These are phyloP conservation scores for Loris lydekkerianus DNA, from an alignment of 2,797 vertebrate species.

Conservation along the genomic window DNA sequence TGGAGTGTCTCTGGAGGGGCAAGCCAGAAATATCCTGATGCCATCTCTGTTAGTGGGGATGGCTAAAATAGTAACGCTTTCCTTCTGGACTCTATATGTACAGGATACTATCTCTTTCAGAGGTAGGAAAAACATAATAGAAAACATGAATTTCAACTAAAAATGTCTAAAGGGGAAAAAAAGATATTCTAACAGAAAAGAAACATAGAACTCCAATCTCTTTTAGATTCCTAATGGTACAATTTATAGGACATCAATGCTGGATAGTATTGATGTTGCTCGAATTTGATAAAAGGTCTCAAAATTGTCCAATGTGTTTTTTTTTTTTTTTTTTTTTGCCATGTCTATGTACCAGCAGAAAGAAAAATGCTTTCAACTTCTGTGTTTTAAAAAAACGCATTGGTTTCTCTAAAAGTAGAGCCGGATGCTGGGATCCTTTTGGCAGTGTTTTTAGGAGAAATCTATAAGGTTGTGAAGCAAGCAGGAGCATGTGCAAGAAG, in stretches of 20 bases:
- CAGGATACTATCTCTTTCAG: neutral
- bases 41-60: neutral
- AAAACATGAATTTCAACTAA: conserved; percentile 6
- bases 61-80: neutral
- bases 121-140: neutral
- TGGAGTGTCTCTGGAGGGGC: neutral
- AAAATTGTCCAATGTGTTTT: conserved; percentile 16
- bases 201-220: neutral
- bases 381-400: neutral
- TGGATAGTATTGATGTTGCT: neutral
- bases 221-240: conserved; percentile 21
- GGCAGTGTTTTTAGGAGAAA: neutral
- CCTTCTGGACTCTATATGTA: neutral
- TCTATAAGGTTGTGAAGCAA: neutral
- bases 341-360: neutral
- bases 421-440: neutral
- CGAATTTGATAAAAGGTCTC: conserved; percentile 15
- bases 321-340: neutral
- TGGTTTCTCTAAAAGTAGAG: neutral
- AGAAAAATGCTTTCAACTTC: neutral
- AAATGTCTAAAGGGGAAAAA: neutral
- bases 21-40: neutral
- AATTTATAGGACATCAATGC: neutral
- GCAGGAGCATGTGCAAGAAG: neutral
- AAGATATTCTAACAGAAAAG: neutral